Evolutionary conservation across 1,140 invertebrate genomes (phyloP).

Genomic region (Drosophila rufa): DNA sequence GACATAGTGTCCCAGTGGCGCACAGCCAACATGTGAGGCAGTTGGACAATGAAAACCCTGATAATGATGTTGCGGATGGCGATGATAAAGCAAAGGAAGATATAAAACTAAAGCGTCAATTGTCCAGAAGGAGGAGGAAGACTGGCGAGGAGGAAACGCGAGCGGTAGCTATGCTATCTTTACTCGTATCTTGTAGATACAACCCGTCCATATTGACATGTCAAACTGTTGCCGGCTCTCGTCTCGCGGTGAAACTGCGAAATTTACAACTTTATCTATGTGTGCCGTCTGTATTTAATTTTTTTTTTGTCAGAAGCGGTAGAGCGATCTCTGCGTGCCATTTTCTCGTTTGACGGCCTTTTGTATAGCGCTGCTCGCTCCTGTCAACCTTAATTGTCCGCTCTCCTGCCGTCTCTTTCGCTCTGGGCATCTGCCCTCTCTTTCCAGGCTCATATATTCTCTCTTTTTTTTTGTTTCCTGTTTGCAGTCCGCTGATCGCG

Average conservation of each 20-base stretch:
- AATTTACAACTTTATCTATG: constrained; percentile 83
- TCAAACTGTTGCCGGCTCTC: constrained; percentile 58
- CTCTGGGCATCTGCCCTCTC: constrained; percentile 1
- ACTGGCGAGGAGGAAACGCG: background rate
- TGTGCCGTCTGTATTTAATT: constrained; percentile 50
- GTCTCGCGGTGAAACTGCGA: constrained; percentile 52
- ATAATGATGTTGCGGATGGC: constrained; percentile 52
- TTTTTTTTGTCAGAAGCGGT: constrained; percentile 18
- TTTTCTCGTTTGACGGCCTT: constrained; percentile 81
- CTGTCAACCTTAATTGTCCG: constrained; percentile 61
- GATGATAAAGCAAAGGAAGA: constrained; percentile 74
- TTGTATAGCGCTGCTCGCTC: constrained; percentile 51
- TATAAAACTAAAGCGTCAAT: constrained; percentile 74
- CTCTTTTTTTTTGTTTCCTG: constrained; percentile 68
- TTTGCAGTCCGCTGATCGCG: constrained; percentile 73
- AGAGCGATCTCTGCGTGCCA: constrained; percentile 68
- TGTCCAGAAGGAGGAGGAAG: constrained; percentile 53
- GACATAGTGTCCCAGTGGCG: constrained; percentile 37
- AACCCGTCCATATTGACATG: constrained; percentile 70
- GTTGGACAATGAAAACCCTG: constrained; percentile 45
- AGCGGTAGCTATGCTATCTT: constrained; percentile 29
- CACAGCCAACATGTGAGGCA: constrained; percentile 31
- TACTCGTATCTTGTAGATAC: constrained; percentile 47
- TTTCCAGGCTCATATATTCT: constrained; percentile 21
- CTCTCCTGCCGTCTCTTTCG: constrained; percentile 22